Conservation (phyloP, 1,140 invertebrate species). For the Daktulosphaira vitifoliae region DNA sequence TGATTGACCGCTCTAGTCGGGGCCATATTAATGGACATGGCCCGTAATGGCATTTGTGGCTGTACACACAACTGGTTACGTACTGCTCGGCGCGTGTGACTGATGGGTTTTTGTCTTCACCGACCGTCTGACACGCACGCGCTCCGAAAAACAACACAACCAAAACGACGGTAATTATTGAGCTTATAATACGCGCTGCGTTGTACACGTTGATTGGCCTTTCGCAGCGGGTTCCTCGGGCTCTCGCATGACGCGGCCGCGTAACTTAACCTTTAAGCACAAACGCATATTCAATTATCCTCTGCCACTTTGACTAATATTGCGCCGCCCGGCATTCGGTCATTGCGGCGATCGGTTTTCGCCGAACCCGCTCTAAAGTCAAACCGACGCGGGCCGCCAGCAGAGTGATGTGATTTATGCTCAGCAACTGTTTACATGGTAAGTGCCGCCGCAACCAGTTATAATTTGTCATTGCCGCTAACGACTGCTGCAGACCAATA, state of each 20-base stretch:
- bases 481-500: too few relatives aligned
- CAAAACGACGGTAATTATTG: constrained; percentile 11
- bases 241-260: background rate
- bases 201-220: constrained; percentile 28
- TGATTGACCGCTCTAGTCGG: too few relatives aligned
- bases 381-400: background rate
- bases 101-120: constrained; percentile 32
- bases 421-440: background rate
- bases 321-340: background rate
- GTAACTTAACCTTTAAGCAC: background rate
- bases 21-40: constrained; percentile 12
- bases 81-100: constrained; percentile 1
- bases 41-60: constrained; percentile 17
- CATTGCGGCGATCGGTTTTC: too few relatives aligned
- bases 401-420: constrained; percentile 13
- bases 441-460: background rate
- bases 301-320: constrained; percentile 20
- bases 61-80: constrained; percentile 16
- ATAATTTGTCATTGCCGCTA: background rate
- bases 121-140: background rate
- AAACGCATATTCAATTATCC: constrained; percentile 22
- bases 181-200: background rate
- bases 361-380: constrained; percentile 2
- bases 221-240: constrained; percentile 19
- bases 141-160: constrained; percentile 7